A percentile compares a stretch with the other conserved stretches of the same genome.
These are phyloP conservation scores for Drosophila pandora DNA, from an alignment of 1,140 invertebrate species.

Conservation along the genomic window DNA sequence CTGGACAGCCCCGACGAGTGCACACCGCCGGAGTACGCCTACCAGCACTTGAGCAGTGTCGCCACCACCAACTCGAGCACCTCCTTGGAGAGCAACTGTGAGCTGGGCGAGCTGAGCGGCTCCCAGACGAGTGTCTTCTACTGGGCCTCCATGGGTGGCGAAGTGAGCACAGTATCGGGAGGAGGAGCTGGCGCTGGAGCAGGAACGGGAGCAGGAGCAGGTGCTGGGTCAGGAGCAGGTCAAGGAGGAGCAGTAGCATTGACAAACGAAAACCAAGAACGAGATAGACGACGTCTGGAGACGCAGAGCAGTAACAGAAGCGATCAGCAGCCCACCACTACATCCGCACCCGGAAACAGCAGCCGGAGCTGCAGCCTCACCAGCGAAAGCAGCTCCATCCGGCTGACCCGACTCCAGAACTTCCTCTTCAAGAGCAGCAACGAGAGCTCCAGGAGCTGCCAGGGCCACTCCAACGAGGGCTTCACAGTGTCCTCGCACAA, in stretches of 20 bases:
- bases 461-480: constrained; percentile 78
- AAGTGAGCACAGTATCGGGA: constrained; percentile 61
- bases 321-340: constrained; percentile 32
- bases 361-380: constrained; percentile 78
- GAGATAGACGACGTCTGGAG: constrained; percentile 37
- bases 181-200: constrained; percentile 19
- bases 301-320: constrained; percentile 24
- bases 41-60: constrained; percentile 77
- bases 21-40: constrained; percentile 79
- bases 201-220: constrained; percentile 14
- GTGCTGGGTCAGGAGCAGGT: constrained; percentile 5
- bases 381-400: constrained; percentile 76
- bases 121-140: constrained; percentile 69
- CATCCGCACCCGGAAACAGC: constrained; percentile 26
- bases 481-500: constrained; percentile 78
- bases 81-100: constrained; percentile 75
- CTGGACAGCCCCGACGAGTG: constrained; percentile 79
- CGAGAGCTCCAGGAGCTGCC: constrained; percentile 70
- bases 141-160: constrained; percentile 77
- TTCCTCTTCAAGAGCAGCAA: constrained; percentile 82
- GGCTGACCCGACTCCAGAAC: constrained; percentile 74
- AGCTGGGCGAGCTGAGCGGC: constrained; percentile 59
- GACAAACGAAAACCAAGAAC: constrained; percentile 19
- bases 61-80: constrained; percentile 80
- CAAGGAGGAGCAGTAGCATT: constrained; percentile 11